Evolutionary conservation across 2,113 vertebrate genomes (phyloP).

Genomic region (Toxotes jaculatrix): DNA sequence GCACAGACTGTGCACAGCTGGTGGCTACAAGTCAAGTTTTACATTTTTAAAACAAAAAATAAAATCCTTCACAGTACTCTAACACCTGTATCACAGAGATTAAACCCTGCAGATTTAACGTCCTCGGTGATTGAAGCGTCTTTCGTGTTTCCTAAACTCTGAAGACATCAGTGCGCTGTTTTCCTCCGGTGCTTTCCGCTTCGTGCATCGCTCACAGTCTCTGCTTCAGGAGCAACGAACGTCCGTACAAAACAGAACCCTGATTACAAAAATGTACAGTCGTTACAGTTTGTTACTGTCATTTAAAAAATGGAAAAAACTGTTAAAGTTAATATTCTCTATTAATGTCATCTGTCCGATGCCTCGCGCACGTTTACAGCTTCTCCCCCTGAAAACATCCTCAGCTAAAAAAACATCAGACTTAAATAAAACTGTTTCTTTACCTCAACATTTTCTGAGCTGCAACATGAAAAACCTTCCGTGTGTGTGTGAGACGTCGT

Average conservation of each 20-base stretch:
- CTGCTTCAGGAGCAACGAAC: constrained; percentile 14
- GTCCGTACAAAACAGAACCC: constrained; percentile 64
- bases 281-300: constrained; percentile 32
- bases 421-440: not conserved
- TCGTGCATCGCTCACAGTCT: not conserved
- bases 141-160: constrained; percentile 10
- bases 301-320: constrained; percentile 48
- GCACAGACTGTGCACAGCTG: not conserved
- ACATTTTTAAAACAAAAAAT: not conserved
- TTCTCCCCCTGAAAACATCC: not conserved
- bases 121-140: not conserved
- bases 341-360: constrained; percentile 30
- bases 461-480: not conserved
- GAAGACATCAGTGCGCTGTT: constrained; percentile 10
- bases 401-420: constrained; percentile 2
- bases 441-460: too few relatives aligned
- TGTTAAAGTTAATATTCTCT: constrained; percentile 43
- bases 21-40: not conserved
- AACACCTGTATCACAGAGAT: not conserved
- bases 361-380: not conserved
- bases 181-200: constrained; percentile 27
- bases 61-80: constrained; percentile 23
- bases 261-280: constrained; percentile 49
- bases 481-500: not conserved
- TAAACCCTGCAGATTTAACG: not conserved